Evolutionary conservation across 2,797 vertebrate genomes (phyloP).

Genomic region (Enteromius fasciolatus): DNA sequence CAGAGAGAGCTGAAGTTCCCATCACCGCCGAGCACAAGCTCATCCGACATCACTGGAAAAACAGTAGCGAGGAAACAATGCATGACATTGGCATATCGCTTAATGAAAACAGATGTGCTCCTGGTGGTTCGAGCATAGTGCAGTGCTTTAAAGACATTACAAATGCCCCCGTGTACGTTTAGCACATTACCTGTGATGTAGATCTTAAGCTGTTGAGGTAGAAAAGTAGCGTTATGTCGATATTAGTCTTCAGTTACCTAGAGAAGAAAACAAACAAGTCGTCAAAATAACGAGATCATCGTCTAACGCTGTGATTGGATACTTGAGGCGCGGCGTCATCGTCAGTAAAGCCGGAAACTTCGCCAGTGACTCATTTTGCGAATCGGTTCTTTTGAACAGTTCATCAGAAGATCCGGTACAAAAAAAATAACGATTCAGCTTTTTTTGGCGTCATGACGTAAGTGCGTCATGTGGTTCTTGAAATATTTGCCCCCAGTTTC

Average conservation of each 20-base stretch:
- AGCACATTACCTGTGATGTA: constrained; percentile 8
- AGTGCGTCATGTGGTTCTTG: background rate
- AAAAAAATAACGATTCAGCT: background rate
- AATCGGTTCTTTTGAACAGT: background rate
- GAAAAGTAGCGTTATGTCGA: background rate
- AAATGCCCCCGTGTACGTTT: no score
- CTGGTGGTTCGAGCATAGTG: background rate
- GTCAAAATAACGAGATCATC: constrained; percentile 3
- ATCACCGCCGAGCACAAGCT: constrained; percentile 48
- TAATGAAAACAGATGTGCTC: background rate
- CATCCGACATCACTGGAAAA: constrained; percentile 61
- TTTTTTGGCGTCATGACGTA: background rate
- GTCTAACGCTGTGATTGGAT: constrained; percentile 11
- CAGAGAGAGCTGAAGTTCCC: constrained; percentile 81
- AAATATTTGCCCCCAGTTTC: no score
- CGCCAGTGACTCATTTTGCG: background rate
- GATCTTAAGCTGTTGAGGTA: background rate
- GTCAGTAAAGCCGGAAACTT: background rate
- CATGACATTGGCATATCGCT: background rate
- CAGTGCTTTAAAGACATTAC: no score
- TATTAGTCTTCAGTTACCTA: background rate
- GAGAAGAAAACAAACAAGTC: constrained; percentile 22
- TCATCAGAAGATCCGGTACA: background rate
- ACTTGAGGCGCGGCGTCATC: background rate
- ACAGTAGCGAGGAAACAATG: background rate